Base-by-base conservation (phyloP, 2,888 invertebrate genomes). In the Amiota communis region DNA sequence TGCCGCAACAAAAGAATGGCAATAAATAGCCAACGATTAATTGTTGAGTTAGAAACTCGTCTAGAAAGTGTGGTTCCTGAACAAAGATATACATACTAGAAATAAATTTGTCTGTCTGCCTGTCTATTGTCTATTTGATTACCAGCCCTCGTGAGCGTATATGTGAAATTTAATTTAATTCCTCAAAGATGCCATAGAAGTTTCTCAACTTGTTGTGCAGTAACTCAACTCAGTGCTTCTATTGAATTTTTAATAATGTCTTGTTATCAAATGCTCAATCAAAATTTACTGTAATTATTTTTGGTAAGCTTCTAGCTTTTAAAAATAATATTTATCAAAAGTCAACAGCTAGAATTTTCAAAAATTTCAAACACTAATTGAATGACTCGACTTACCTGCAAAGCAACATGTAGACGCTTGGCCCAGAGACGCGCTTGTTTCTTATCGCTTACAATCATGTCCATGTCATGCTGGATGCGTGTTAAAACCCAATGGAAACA, bases 371-470 rank as follows among this genome's bases (percentile, higher is more conserved):
- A 36, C 63, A 46, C 63, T 63, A 46, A 63, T 46, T 36, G 36
- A 36, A 36, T 36, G 36, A 6, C 0, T 77, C 75, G 73, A 85
- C 86, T 87, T 83, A 89, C 89, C 89, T 87, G 84, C 70, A 99
- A 89, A 47, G 96, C 96, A 64, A 97, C 91, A 89, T 98, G 98
- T 75, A 98, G 92, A 79, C 97, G 92, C 82, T 93, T 92, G 11
- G 96, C 95, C 98, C 98, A 98, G 51, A 93, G 90, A 8, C 92
- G 90, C 77, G 93, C 92, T 87, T 96, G 95, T 87, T 96, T 96
- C 91, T 98, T 98, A 87, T 98, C 97, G 65, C 93, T 92, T 79
- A 91, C 90, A 86, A 98, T 94, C 93, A 95, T 94, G 86, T 97
- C 97, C 91, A 98, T 93, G 90, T 97, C 95, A 82, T 96, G 95